These are phyloP conservation scores for Leptopterna dolabrata DNA, from an alignment of 2,888 invertebrate species.

Conservation along the genomic window DNA sequence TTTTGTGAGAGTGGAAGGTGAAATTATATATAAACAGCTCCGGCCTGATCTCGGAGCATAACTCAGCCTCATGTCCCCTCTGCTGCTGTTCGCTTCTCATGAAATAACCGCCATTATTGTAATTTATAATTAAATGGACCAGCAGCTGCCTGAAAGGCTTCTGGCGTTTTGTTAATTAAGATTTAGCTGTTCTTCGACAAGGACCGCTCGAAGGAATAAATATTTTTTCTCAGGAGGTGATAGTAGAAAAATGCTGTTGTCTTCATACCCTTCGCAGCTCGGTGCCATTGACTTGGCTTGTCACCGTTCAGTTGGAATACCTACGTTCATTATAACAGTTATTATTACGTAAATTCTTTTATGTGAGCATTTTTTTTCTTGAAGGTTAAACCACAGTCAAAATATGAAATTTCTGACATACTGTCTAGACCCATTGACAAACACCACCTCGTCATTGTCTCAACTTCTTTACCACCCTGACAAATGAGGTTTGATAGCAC, in stretches of 20 bases:
- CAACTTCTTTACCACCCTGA: too few relatives aligned
- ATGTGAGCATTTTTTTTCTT: too few relatives aligned
- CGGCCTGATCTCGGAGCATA: not conserved
- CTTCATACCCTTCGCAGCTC: not conserved
- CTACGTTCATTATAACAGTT: too few relatives aligned
- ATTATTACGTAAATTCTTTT: too few relatives aligned
- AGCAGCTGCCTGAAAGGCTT: not conserved
- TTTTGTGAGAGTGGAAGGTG: constrained; percentile 2
- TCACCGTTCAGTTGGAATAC: too few relatives aligned
- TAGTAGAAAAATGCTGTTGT: not conserved
- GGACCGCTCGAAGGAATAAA: not conserved
- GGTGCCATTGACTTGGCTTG: not conserved
- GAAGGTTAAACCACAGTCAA: too few relatives aligned
- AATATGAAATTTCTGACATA: too few relatives aligned
- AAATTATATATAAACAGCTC: constrained; percentile 22
- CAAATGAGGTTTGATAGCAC: too few relatives aligned
- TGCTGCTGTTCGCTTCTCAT: not conserved
- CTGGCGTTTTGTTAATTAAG: not conserved
- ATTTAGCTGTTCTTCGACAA: not conserved
- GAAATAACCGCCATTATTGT: not conserved
- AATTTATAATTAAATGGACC: not conserved
- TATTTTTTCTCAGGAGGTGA: not conserved
- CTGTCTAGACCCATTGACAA: too few relatives aligned
- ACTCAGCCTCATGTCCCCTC: not conserved
- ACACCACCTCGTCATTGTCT: too few relatives aligned